Percentiles rank a stretch among this genome's conserved stretches.
phyloP scores from a whole-genome alignment of 1,140 invertebrate species.

The Megathymus violae region DNA sequence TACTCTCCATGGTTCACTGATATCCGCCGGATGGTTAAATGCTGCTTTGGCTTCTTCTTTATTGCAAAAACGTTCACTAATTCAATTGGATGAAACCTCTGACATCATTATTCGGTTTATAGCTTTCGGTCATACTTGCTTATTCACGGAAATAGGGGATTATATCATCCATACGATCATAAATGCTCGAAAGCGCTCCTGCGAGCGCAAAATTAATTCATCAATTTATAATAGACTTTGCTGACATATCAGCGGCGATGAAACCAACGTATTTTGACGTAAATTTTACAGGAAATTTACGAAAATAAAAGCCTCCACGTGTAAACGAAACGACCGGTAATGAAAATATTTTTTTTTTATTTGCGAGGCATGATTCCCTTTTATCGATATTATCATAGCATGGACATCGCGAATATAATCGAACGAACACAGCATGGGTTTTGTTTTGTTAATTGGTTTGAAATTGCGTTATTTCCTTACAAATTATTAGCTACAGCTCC shows the following conservation, averaged over 20 bases:
- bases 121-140: no score
- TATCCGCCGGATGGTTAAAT: no score
- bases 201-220: constrained; percentile 13
- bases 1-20: no score
- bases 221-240: constrained; percentile 23
- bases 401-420: constrained; percentile 35
- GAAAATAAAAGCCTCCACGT: constrained; percentile 57
- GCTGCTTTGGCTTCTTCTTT: no score
- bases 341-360: constrained; percentile 58
- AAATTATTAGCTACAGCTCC: no score
- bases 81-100: no score
- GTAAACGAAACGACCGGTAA: constrained; percentile 61
- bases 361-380: constrained; percentile 25
- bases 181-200: not conserved
- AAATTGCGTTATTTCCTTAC: no score
- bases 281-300: constrained; percentile 52
- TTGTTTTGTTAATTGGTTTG: no score
- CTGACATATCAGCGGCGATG: constrained; percentile 9
- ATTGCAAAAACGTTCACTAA: no score
- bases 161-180: not conserved
- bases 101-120: not conserved
- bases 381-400: constrained; percentile 28
- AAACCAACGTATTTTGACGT: constrained; percentile 23
- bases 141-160: not conserved
- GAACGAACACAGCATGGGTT: no score